phyloP scores from a whole-genome alignment of 2,797 vertebrate genomes.

The Enteromius treurensis region DNA sequence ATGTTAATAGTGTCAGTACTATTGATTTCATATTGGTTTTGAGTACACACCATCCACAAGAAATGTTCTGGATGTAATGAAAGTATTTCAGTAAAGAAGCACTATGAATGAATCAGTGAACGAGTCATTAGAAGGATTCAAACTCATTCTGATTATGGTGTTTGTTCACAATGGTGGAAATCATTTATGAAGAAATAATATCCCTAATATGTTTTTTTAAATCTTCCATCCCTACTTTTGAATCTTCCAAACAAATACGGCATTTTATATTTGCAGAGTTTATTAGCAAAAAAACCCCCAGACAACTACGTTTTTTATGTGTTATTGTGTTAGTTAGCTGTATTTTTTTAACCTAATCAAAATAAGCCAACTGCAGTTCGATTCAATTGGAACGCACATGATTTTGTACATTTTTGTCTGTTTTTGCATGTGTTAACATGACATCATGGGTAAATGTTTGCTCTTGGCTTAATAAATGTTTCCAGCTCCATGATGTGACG shows the following conservation, averaged over 20 bases:
- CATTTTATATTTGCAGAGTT: neutral
- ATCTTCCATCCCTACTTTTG: neutral
- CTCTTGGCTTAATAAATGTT: conserved; percentile 26
- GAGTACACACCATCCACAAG: neutral
- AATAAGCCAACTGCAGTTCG: too few relatives aligned
- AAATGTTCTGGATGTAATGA: neutral
- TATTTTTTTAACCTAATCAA: too few relatives aligned
- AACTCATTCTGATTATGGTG: neutral
- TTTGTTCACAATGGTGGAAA: neutral
- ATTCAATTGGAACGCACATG: too few relatives aligned
- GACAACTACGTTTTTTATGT: too few relatives aligned
- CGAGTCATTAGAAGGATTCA: neutral
- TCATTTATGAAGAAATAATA: neutral
- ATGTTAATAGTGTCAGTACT: neutral
- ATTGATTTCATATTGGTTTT: neutral
- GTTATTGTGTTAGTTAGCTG: too few relatives aligned
- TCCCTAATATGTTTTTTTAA: neutral
- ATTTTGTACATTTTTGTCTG: too few relatives aligned
- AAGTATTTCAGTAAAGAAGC: neutral
- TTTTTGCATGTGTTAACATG: neutral
- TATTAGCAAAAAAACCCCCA: too few relatives aligned
- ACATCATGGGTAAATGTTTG: neutral
- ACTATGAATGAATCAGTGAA: neutral
- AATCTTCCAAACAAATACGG: neutral
- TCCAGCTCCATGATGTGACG: conserved; percentile 12